Conservation (phyloP, 2,888 invertebrate genomes). For the Dicyrtoma fusca region DNA sequence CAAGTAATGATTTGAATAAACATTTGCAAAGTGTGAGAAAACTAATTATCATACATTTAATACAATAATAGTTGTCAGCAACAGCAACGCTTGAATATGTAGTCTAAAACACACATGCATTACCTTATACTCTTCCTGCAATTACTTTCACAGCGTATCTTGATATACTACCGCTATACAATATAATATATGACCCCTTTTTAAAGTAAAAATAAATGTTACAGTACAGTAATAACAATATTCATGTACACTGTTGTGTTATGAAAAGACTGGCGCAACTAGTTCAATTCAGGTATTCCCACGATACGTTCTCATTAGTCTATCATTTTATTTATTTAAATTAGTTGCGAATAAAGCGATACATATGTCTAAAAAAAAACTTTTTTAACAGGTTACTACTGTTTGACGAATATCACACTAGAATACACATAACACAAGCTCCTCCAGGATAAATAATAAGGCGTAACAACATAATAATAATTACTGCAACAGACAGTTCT, state of each 20-base stretch:
- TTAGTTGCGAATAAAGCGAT: conserved; percentile 21
- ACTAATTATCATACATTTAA: background rate
- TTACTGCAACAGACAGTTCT: background rate
- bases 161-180: background rate
- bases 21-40: background rate
- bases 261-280: background rate
- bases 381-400: background rate
- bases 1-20: background rate
- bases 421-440: conserved; percentile 18
- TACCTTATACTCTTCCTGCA: background rate
- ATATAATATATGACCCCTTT: conserved; percentile 21
- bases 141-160: background rate
- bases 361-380: background rate
- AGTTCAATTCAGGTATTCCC: conserved; percentile 1
- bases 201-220: background rate
- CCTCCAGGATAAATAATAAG: conserved; percentile 21
- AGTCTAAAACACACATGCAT: too few species aligned
- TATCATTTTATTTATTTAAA: background rate
- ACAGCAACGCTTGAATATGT: too few species aligned
- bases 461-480: background rate
- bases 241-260: background rate
- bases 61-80: background rate
- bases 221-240: background rate
- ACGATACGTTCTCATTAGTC: too few species aligned
- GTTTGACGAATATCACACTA: conserved; percentile 22